Conservation (phyloP, 2,113 vertebrate genomes). For the Okapia johnstoni region DNA sequence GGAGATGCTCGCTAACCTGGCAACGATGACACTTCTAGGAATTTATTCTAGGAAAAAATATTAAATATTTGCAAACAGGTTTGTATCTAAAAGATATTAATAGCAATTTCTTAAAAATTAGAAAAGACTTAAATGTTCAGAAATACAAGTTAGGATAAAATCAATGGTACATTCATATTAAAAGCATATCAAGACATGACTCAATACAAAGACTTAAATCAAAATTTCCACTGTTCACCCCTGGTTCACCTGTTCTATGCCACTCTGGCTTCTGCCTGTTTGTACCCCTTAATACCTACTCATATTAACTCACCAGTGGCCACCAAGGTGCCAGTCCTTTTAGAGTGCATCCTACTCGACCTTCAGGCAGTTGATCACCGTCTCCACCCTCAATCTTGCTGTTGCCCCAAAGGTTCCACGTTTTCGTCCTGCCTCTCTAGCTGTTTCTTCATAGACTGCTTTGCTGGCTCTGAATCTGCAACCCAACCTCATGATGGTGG, state of each 20-base stretch:
- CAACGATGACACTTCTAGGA: background rate
- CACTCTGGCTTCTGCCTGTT: background rate
- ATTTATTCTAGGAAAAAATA: background rate
- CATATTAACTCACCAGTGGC: background rate
- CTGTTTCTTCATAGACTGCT: background rate
- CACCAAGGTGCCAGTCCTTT: background rate
- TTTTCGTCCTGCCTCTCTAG: background rate
- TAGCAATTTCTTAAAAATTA: background rate
- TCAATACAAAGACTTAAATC: background rate
- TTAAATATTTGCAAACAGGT: background rate
- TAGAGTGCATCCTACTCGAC: too few species aligned
- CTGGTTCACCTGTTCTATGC: background rate
- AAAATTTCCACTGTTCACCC: background rate
- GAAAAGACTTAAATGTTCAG: background rate
- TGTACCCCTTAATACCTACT: background rate
- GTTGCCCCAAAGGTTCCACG: background rate
- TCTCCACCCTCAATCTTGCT: background rate
- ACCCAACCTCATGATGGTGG: fast-evolving
- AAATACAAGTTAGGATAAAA: background rate
- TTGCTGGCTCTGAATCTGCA: background rate
- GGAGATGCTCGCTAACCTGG: background rate
- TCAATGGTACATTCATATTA: background rate
- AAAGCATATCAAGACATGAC: background rate
- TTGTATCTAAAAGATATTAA: background rate
- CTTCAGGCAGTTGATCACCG: background rate